These are phyloP conservation scores for Hiodon alosoides DNA, from an alignment of 2,113 vertebrate genomes.

Conservation along the genomic window DNA sequence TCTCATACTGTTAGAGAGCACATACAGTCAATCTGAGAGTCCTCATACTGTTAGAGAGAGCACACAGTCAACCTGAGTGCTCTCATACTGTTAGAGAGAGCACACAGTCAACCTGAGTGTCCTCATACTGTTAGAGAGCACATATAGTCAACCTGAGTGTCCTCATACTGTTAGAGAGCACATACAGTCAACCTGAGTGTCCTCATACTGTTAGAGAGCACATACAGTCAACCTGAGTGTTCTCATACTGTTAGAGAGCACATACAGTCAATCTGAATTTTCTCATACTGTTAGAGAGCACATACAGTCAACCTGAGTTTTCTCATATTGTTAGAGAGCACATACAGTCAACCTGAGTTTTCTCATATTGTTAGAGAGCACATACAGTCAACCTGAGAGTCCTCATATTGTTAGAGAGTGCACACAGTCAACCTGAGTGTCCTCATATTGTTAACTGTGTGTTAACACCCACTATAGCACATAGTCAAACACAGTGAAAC, in stretches of 20 bases:
- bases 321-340: neutral
- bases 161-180: no score
- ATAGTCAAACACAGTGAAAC: neutral
- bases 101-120: neutral
- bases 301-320: neutral
- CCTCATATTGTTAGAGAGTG: neutral
- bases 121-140: slow-evolving; percentile 2
- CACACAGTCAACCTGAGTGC: neutral
- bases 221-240: neutral
- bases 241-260: neutral
- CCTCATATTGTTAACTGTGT: neutral
- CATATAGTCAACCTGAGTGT: no score
- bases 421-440: neutral
- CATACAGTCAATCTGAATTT: neutral
- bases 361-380: neutral
- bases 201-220: slow-evolving; percentile 71
- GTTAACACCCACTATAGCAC: neutral
- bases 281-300: neutral
- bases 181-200: slow-evolving; percentile 54
- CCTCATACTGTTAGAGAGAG: slow-evolving; percentile 71
- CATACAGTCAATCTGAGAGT: slow-evolving; percentile 54
- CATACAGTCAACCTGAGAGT: neutral
- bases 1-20: no score
- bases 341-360: neutral
- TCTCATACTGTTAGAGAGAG: neutral